Conservation (phyloP, 2,888 invertebrate species). For the Chrysina gloriosa region DNA sequence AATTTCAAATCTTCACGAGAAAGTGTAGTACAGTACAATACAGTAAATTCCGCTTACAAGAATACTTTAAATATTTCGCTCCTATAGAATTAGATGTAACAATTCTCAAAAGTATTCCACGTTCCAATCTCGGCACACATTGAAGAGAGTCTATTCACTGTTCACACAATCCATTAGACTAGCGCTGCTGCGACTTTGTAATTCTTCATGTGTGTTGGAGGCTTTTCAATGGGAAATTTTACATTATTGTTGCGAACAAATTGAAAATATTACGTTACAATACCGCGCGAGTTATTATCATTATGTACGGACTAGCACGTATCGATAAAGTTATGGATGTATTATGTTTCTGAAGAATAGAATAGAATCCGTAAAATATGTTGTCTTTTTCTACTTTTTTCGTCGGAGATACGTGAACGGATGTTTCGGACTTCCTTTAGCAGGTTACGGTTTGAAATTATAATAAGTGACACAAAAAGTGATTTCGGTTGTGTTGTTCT, state of each 20-base stretch:
- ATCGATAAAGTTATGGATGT: not conserved
- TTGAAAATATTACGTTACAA: not conserved
- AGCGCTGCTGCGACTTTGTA: not conserved
- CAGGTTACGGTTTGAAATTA: conserved; percentile 7
- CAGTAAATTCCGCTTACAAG: not conserved
- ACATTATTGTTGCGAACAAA: not conserved
- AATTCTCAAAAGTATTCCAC: not conserved
- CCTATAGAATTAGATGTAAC: not conserved
- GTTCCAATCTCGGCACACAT: not conserved
- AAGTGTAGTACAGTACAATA: not conserved
- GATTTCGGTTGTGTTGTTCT: not conserved
- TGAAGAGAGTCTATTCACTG: not conserved
- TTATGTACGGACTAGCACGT: not conserved
- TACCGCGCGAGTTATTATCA: not conserved
- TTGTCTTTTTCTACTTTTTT: not conserved
- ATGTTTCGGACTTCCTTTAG: conserved; percentile 15
- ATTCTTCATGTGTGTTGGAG: not conserved
- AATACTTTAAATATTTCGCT: not conserved
- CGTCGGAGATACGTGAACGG: not conserved
- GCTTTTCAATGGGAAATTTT: not conserved
- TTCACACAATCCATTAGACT: not conserved
- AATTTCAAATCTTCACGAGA: not conserved
- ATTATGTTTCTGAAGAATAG: not conserved
- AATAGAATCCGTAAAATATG: not conserved
- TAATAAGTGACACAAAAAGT: not conserved